Conservation (phyloP, 2,888 invertebrate species). For the Biston stratarius region DNA sequence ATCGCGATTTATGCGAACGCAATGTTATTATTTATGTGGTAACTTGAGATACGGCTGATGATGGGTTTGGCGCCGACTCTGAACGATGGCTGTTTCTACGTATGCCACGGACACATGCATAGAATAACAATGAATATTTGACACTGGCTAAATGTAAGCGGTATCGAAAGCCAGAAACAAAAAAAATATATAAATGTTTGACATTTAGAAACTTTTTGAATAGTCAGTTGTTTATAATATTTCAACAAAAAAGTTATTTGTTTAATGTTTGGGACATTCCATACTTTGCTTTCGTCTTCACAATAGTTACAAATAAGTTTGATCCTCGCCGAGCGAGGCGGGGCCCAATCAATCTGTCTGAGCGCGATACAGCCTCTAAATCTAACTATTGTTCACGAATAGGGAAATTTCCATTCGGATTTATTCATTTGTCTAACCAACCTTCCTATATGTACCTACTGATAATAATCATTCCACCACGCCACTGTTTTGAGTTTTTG, state of each 20-base stretch:
- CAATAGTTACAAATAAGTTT: constrained; percentile 43
- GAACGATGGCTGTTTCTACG: constrained; percentile 31
- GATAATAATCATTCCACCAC: constrained; percentile 64
- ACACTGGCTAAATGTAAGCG: not conserved
- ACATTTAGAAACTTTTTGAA: not conserved
- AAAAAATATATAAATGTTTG: not conserved
- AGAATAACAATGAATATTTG: constrained; percentile 11
- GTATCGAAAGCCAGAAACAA: not conserved
- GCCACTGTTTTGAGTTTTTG: constrained; percentile 48
- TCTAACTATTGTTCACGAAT: constrained; percentile 85
- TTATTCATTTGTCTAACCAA: constrained; percentile 86
- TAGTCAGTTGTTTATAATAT: not conserved
- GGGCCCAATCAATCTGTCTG: constrained; percentile 85
- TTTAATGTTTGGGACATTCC: constrained; percentile 8
- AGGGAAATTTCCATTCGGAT: constrained; percentile 85
- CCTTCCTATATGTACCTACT: constrained; percentile 67
- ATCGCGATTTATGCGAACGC: constrained; percentile 79
- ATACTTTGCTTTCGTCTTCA: constrained; percentile 30
- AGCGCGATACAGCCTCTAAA: constrained; percentile 84
- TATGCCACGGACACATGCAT: constrained; percentile 2
- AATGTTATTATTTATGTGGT: constrained; percentile 77
- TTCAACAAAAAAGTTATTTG: not conserved
- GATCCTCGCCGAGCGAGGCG: constrained; percentile 70
- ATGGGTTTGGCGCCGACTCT: constrained; percentile 53
- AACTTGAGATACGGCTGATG: constrained; percentile 68